Percentiles rank a stretch among this genome's conserved stretches.
Conservation (phyloP, 2,888 invertebrate species). For the Seladonia tumulorum region DNA sequence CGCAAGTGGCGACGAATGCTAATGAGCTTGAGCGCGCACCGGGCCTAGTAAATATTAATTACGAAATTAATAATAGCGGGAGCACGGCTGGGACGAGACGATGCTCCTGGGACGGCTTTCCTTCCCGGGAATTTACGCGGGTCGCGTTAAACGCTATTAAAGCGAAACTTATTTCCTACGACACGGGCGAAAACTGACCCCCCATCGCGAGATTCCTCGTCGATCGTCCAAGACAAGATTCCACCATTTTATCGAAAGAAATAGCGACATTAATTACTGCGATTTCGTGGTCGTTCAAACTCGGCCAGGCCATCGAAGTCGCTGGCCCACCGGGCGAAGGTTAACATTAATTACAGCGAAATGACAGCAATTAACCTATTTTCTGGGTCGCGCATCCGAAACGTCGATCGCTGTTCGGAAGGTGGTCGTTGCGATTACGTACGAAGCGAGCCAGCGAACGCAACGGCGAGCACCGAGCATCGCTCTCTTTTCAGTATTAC, state of each 20-base stretch:
- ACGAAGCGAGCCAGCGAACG: not conserved
- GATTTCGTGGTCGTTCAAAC: not conserved
- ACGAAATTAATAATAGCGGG: constrained; percentile 74
- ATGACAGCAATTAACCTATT: constrained; percentile 10
- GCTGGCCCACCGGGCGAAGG: not conserved
- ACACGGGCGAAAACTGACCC: not conserved
- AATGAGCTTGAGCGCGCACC: constrained; percentile 69
- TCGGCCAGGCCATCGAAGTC: not conserved
- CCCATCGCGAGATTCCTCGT: not conserved
- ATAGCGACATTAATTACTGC: not conserved
- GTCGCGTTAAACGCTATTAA: constrained; percentile 51
- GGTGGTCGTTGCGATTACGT: not conserved
- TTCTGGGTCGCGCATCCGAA: not conserved
- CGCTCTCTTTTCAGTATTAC: constrained; percentile 29
- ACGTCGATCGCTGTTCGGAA: not conserved
- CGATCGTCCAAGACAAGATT: not conserved
- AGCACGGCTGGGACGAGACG: constrained; percentile 35
- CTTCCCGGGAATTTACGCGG: constrained; percentile 47
- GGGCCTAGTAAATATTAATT: constrained; percentile 77
- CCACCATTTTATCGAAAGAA: not conserved
- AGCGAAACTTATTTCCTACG: constrained; percentile 34
- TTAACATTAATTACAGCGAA: not conserved
- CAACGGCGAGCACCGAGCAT: not conserved
- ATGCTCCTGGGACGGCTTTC: constrained; percentile 49
- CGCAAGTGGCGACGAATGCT: constrained; percentile 72